These are phyloP conservation scores for Liasis olivaceus DNA, from an alignment of 2,797 vertebrate genomes.

Conservation along the genomic window DNA sequence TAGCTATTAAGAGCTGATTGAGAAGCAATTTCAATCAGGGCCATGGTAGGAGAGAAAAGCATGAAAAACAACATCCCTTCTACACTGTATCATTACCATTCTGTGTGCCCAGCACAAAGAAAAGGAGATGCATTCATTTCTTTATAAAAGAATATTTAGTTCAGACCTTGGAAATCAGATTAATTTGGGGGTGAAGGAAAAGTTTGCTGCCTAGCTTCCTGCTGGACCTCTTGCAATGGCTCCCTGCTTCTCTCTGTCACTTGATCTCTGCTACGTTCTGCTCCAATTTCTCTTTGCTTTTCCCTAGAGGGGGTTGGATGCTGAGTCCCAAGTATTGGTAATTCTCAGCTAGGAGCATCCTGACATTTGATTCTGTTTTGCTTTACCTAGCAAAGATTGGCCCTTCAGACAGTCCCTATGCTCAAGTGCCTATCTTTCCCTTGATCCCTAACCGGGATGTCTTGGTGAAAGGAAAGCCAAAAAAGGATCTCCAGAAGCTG, in stretches of 20 bases:
- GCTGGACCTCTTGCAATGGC: neutral
- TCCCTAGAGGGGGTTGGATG: neutral
- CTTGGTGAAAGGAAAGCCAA: conserved; percentile 45
- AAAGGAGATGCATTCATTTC: neutral
- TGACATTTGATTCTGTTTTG: neutral
- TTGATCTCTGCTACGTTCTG: neutral
- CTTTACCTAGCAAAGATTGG: conserved; percentile 31
- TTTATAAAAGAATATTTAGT: neutral
- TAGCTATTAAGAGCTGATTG: neutral
- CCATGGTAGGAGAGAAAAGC: neutral
- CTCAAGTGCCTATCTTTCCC: conserved; percentile 62
- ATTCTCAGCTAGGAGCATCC: neutral
- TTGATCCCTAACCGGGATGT: conserved; percentile 53
- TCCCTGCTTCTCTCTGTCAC: neutral
- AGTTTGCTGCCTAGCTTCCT: neutral
- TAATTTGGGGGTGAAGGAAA: too few species aligned
- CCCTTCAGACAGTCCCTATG: conserved; percentile 55
- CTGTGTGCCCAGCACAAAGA: neutral
- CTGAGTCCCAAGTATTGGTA: too few species aligned
- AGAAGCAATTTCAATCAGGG: neutral
- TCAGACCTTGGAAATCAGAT: neutral
- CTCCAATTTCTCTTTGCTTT: neutral
- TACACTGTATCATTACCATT: neutral
- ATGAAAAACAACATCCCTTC: neutral
- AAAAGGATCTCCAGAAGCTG: conserved; percentile 48